These are phyloP conservation scores for Vidua chalybeata DNA, from an alignment of 2,113 vertebrate genomes.

Conservation along the genomic window DNA sequence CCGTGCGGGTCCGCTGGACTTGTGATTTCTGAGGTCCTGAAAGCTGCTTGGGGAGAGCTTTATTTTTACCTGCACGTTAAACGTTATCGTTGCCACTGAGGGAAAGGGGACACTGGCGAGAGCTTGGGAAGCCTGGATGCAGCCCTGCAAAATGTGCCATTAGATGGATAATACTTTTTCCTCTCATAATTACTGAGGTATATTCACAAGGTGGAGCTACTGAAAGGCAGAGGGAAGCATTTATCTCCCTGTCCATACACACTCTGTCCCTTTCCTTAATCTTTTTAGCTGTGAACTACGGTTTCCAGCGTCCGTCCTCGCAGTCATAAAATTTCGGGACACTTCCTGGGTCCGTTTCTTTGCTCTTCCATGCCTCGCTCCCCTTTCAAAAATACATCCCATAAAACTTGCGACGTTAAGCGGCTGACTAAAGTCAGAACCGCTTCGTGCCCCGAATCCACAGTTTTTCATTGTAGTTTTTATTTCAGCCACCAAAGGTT, in stretches of 20 bases:
- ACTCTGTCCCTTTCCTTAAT: not conserved
- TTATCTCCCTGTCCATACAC: not conserved
- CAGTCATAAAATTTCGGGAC: not conserved
- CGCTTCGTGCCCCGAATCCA: not conserved
- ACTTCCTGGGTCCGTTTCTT: not conserved
- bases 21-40: not conserved
- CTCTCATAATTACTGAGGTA: constrained; percentile 63
- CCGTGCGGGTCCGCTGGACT: rapidly evolving
- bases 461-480: not conserved
- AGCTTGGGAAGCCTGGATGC: not conserved
- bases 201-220: constrained; percentile 69
- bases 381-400: not conserved
- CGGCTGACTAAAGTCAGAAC: not conserved
- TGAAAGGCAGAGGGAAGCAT: constrained; percentile 48
- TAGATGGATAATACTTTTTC: not conserved
- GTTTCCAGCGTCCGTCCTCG: not conserved
- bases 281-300: not conserved
- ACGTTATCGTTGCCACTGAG: not conserved
- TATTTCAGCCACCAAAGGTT: not conserved
- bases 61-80: not conserved
- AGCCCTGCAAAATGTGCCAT: not conserved
- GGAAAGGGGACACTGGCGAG: not conserved
- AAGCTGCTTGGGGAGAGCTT: not conserved
- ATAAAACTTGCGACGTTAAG: not conserved
- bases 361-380: not conserved